Conservation (phyloP, 2,888 invertebrate genomes). For the Orchesella flavescens region DNA sequence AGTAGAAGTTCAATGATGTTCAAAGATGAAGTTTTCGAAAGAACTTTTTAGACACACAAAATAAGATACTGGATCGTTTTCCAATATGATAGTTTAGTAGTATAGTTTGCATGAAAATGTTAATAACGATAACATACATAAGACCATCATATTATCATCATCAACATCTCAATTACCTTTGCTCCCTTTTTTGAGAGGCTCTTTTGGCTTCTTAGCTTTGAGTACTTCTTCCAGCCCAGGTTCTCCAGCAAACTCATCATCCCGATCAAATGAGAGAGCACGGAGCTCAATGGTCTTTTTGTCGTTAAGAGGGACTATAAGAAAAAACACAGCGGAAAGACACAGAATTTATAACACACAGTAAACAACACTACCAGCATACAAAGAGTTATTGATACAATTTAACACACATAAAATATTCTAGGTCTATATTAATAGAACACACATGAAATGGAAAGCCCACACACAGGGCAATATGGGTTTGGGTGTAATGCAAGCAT, state of each 20-base stretch:
- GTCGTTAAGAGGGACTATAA: conserved; percentile 80
- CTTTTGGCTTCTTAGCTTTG: conserved; percentile 79
- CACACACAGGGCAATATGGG: no score
- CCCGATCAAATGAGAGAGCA: conserved; percentile 79
- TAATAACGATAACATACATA: no score
- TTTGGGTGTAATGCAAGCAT: not conserved
- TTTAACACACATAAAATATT: conserved; percentile 5
- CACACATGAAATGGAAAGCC: not conserved
- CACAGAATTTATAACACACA: conserved; percentile 56
- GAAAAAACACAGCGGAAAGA: conserved; percentile 65
- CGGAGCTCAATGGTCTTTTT: conserved; percentile 80
- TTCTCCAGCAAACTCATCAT: conserved; percentile 79
- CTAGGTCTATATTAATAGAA: not conserved
- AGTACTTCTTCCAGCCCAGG: conserved; percentile 81
- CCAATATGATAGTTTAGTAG: no score
- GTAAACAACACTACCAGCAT: conserved; percentile 28
- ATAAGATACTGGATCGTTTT: no score
- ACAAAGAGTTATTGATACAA: not conserved
- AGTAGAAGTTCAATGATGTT: no score
- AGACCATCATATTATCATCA: no score
- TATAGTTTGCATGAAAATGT: no score
- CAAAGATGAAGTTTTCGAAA: no score
- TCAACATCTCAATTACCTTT: conserved; percentile 77
- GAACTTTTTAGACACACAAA: no score
- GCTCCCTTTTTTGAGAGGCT: conserved; percentile 75